Conservation (phyloP, 2,888 invertebrate genomes). For the Gibbula magus region DNA sequence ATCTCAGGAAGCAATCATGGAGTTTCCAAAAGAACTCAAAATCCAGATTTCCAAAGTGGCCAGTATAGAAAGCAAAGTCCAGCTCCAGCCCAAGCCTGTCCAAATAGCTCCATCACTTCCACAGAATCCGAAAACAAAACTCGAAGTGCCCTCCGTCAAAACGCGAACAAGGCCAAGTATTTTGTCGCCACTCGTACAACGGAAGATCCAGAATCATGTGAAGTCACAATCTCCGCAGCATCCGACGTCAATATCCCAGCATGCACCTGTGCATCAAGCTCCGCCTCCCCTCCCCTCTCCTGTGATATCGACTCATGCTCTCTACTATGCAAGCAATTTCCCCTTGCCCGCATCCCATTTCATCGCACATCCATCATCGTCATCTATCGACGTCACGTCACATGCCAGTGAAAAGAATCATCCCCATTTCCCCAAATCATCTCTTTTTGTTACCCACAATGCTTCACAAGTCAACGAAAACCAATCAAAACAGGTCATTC, state of each 20-base stretch:
- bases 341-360: slow-evolving; percentile 15
- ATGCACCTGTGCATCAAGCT: background rate
- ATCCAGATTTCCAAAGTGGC: background rate
- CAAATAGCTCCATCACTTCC: background rate
- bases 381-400: background rate
- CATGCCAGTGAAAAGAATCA: background rate
- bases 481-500: slow-evolving; percentile 4
- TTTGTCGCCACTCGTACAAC: slow-evolving; percentile 30
- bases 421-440: slow-evolving; percentile 5
- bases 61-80: background rate
- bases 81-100: background rate
- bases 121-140: background rate
- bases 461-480: background rate
- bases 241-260: background rate
- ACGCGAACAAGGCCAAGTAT: slow-evolving; percentile 30
- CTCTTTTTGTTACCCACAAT: background rate
- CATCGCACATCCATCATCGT: slow-evolving; percentile 9
- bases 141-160: slow-evolving; percentile 38
- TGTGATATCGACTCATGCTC: background rate
- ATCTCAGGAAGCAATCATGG: slow-evolving; percentile 8
- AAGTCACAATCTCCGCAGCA: slow-evolving; percentile 3
- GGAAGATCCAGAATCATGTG: slow-evolving; percentile 18
- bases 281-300: background rate
- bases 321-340: slow-evolving; percentile 20
- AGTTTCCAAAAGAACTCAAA: background rate